Evolutionary conservation across 2,888 invertebrate genomes (phyloP), one percentile per base, ranked within the genome.

Genomic region (Drepanosiphum platanoidis): DNA sequence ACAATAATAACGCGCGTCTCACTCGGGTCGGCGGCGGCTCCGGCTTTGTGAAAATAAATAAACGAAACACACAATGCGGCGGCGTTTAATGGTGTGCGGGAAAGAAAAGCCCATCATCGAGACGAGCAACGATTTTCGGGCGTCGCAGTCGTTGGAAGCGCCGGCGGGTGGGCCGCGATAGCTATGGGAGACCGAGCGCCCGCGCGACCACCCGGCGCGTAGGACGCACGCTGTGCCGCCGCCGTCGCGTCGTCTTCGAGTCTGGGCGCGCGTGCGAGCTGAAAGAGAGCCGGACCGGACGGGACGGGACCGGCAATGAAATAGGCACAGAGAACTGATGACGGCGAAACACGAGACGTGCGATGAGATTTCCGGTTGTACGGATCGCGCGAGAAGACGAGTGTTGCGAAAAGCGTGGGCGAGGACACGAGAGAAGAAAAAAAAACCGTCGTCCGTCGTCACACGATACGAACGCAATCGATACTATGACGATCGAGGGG

Each of bases 201-300:
- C 27, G 78, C 39, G 61, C 61, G 83, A 84, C 84, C 84, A 68
- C 84, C 84, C 84, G 84, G 84, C 84, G 84, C 13, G 84, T 46
- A 75, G 75, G 30, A 77, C 66, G 75, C 75, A 77, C 68, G 75
- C 75, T 75, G 75, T 5, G 75, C 80, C 61, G 36, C 71, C 70
- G 42, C 36, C 42, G 46, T 71, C 71, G 36, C 66, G 66, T 68
- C 70, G 70, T 66, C 84, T 46, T 74, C 83, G 74, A 52, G 72
- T 83, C 82, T 27, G 13, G 42, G 27, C 46, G 32, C 32, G 64
- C 15, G n/a, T 5, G 52, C 42, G 11, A 52, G 22, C 52, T 52
- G 15, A 18, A 27, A 58, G 13, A 30, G 7, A 13, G 42, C 42
- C 46, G 52, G 58, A 11, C n/a, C n/a, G 79, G n/a, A n/a, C 32